phyloP scores from a whole-genome alignment of 2,113 vertebrate genomes.

The Ascaphus truei region DNA sequence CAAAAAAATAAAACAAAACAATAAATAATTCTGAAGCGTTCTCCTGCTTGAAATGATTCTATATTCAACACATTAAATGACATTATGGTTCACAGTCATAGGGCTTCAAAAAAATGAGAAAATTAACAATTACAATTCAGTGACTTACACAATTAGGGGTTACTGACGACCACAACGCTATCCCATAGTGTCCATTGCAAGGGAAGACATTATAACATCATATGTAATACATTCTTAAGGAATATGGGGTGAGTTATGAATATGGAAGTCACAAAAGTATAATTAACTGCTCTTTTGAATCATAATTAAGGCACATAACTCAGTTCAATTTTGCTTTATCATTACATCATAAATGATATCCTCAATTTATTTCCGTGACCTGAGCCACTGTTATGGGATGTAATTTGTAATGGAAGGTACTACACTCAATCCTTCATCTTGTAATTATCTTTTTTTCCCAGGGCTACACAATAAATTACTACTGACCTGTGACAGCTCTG shows the following conservation, averaged over 20 bases:
- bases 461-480: constrained; percentile 14
- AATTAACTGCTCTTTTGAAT: constrained; percentile 18
- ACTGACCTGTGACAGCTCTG: background rate
- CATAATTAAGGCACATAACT: constrained; percentile 26
- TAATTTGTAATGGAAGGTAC: constrained; percentile 29
- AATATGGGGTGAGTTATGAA: background rate
- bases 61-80: no score
- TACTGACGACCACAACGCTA: background rate
- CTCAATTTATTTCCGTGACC: constrained; percentile 33
- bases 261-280: constrained; percentile 11
- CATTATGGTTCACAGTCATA: no score
- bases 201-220: background rate
- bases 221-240: background rate
- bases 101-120: background rate
- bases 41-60: no score
- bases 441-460: constrained; percentile 32
- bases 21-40: no score
- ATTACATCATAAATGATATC: constrained; percentile 36
- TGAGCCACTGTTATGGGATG: constrained; percentile 11
- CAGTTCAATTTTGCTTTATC: constrained; percentile 26
- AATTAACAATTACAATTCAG: background rate
- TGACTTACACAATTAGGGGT: background rate
- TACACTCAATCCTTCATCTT: constrained; percentile 17
- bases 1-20: no score
- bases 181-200: background rate